Evolutionary conservation across 2,888 invertebrate species (phyloP), one percentile per base, ranked within the genome.

Genomic region (Minunthozetes semirufus): DNA sequence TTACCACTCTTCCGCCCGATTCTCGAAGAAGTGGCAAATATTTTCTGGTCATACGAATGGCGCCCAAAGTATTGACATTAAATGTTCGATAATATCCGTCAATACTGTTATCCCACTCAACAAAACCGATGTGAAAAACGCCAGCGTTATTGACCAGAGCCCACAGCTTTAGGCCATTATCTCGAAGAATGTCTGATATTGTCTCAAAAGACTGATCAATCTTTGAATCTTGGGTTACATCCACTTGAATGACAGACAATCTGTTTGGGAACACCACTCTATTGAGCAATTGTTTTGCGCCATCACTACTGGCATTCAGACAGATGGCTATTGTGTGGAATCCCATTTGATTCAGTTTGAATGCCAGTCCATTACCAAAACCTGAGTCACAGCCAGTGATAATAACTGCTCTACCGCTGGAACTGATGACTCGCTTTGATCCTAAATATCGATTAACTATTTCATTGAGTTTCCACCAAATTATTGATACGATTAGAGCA

Each of bases 341-440:
- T 25, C 72, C 72, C 42, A 61, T 17, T 17, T 59, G n/a, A 27
- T 72, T 75, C 8, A 71, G 17, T n/a, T 50, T n/a, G 11, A 42
- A 19, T 3, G 76, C 76, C 15, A 68, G 11, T 25, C n/a, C 22
- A 72, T 76, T 29, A n/a, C 76, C 76, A 38, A 76, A 76, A 17
- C 76, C 75, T 25, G 63, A 29, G 61, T 76, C 76, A 53, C 74
- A 76, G 15, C 75, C 76, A n/a, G 76, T 76, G 9, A 76, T 74
- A n/a, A 74, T 53, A 6, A 76, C 74, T 13, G 74, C 66, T 22
- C 83, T 85, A 93, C 95, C 88, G 92, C 92, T 81, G 97, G 88
- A 83, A 95, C 95, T 81, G 91, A 91, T 82, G 17, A 66, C 6
- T n/a, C 66, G 1, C 6, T 66, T 63, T 33, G 29, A 17, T 1